Percentiles rank a stretch among this genome's conserved stretches.
Conservation (phyloP, 2,113 vertebrate genomes). For the Etheostoma spectabile region DNA sequence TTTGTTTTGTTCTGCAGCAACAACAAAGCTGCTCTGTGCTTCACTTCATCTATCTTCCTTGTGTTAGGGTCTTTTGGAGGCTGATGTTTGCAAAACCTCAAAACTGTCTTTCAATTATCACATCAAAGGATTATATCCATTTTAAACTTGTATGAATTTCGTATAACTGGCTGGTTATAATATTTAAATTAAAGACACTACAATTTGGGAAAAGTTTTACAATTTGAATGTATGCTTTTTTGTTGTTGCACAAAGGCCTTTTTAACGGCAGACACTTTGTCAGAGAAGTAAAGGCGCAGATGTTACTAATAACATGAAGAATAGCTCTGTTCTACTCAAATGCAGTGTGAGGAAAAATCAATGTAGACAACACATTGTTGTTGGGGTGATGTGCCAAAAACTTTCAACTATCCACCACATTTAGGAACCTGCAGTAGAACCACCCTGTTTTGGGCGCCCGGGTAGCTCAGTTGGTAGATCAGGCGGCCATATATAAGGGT, state of each 20-base stretch:
- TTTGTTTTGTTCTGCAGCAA: constrained; percentile 4
- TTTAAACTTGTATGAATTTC: neutral
- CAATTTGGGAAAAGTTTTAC: neutral
- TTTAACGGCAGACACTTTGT: neutral
- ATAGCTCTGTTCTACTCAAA: neutral
- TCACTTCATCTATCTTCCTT: neutral
- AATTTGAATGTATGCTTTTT: neutral
- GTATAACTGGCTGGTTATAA: neutral
- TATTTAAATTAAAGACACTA: neutral
- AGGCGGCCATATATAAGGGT: no score
- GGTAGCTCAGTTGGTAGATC: no score
- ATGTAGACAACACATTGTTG: neutral
- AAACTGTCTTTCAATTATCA: neutral
- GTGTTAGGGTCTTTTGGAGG: neutral
- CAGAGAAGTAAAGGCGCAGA: neutral
- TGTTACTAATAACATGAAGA: neutral
- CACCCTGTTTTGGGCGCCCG: neutral
- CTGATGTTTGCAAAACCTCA: neutral
- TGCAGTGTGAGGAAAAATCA: neutral
- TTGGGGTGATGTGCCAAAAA: neutral
- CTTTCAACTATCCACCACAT: neutral
- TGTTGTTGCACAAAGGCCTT: no score
- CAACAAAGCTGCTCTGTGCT: neutral
- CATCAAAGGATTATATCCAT: neutral
- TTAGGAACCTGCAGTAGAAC: neutral